Percentiles rank a stretch among this genome's conserved stretches.
Evolutionary conservation across 2,113 vertebrate genomes (phyloP).

Genomic region (Megaptera novaeangliae): DNA sequence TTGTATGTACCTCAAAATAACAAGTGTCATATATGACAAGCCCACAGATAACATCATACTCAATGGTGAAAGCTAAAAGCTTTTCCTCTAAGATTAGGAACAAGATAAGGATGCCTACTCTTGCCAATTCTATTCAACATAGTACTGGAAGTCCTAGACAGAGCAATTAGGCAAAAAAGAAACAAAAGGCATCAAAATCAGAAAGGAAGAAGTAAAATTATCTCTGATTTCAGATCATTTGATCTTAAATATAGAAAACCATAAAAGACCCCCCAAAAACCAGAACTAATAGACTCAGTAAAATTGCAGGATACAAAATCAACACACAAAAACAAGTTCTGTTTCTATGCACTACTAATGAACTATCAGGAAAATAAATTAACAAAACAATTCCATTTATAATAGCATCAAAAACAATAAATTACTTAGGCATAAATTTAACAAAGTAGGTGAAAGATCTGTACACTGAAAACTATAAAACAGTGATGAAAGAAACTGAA

Average conservation of each 20-base stretch:
- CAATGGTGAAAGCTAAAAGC: not conserved
- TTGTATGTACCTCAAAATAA: not conserved
- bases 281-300: not conserved
- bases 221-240: not conserved
- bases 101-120: not conserved
- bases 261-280: not conserved
- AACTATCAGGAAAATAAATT: not conserved
- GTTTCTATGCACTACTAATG: not conserved
- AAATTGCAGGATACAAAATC: not conserved
- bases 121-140: not conserved
- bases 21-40: not conserved
- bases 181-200: not conserved
- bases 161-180: not conserved
- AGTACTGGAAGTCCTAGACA: not conserved
- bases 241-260: not conserved
- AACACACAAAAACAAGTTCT: not conserved
- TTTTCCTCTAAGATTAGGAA: not conserved
- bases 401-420: not conserved
- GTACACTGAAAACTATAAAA: not conserved
- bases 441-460: not conserved
- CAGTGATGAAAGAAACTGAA: not conserved
- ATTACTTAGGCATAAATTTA: not conserved
- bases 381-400: not conserved
- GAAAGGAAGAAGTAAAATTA: not conserved
- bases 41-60: not conserved